Conservation (phyloP, 2,113 vertebrate species). For the Addax nasomaculatus region DNA sequence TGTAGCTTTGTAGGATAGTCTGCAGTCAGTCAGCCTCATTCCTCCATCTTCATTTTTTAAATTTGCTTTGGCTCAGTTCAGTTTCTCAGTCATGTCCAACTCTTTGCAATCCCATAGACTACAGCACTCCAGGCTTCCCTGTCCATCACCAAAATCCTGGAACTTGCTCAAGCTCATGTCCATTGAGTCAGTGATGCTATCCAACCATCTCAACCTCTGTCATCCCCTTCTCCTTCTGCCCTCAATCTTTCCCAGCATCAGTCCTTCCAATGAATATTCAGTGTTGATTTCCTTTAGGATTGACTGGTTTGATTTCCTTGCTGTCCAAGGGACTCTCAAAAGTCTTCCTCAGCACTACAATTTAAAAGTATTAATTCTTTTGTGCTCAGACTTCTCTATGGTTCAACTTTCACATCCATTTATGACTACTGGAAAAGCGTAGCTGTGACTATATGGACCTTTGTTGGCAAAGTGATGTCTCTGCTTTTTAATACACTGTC, state of each 20-base stretch:
- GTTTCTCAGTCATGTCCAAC: neutral
- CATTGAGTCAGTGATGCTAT: neutral
- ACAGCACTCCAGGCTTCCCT: neutral
- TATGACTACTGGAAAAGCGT: neutral
- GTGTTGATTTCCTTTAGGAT: neutral
- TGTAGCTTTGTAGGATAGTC: too few species aligned
- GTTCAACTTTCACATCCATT: neutral
- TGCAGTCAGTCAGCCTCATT: too few species aligned
- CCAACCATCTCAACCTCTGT: neutral
- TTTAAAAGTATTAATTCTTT: neutral
- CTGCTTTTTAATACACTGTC: neutral
- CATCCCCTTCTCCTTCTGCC: neutral
- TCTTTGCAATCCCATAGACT: neutral
- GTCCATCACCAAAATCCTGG: neutral
- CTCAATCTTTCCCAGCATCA: neutral
- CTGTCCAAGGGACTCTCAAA: neutral
- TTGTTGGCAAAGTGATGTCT: neutral
- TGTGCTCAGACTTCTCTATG: neutral
- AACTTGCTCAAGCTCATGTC: neutral
- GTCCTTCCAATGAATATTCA: neutral
- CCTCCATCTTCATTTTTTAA: too few species aligned
- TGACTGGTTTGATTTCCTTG: neutral
- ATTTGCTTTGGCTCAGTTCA: too few species aligned
- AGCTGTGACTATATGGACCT: neutral
- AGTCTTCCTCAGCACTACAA: neutral